phyloP scores from a whole-genome alignment of 2,797 vertebrate species.

The Gymnoscopelus microlampas region DNA sequence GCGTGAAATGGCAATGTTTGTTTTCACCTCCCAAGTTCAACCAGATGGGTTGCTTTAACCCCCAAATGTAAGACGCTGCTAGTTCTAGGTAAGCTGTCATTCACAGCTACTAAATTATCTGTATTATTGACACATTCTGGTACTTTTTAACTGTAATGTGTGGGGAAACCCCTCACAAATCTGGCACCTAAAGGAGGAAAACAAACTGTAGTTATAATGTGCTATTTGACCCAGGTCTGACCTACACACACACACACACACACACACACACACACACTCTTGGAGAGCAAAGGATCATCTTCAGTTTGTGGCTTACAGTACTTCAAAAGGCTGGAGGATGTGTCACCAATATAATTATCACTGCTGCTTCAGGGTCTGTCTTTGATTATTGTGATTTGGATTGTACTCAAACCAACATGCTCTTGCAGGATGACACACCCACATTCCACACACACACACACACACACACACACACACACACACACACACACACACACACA shows the following conservation, averaged over 20 bases:
- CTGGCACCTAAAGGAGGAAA: constrained; percentile 17
- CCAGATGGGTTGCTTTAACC: too few species aligned
- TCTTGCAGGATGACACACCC: constrained; percentile 42
- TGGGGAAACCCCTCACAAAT: constrained; percentile 21
- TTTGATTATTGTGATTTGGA: constrained; percentile 45
- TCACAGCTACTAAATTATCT: too few species aligned
- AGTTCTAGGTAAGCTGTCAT: too few species aligned
- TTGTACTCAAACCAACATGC: constrained; percentile 35
- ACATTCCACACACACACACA: constrained; percentile 48
- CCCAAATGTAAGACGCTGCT: too few species aligned
- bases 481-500: constrained; percentile 51
- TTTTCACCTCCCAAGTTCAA: background rate
- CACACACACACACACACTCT: constrained; percentile 10
- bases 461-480: constrained; percentile 22
- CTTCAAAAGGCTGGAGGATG: constrained; percentile 20
- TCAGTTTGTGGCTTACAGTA: background rate
- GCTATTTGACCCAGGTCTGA: constrained; percentile 22
- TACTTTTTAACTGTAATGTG: background rate
- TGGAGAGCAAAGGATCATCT: background rate
- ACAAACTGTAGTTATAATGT: constrained; percentile 24
- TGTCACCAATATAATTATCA: constrained; percentile 38
- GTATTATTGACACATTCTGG: background rate
- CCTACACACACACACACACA: background rate
- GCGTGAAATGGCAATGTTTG: constrained; percentile 2
- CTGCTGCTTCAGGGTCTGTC: constrained; percentile 41